These are phyloP conservation scores for Streblospio benedicti DNA, from an alignment of 1,140 invertebrate species.

Conservation along the genomic window DNA sequence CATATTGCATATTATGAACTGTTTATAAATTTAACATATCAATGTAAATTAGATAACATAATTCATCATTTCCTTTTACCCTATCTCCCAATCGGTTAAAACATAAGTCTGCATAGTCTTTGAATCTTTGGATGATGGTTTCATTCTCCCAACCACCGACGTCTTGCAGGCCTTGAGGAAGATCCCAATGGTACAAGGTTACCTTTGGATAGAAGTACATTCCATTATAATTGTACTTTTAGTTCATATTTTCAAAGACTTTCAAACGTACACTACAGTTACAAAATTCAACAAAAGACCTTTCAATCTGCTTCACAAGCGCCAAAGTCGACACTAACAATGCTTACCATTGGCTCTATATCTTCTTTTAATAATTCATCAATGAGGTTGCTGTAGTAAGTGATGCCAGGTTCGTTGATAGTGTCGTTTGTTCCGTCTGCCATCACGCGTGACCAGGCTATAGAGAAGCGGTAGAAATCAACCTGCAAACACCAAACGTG, in stretches of 20 bases:
- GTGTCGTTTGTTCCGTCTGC: constrained; percentile 24
- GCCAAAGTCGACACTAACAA: too few species aligned
- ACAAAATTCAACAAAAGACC: too few species aligned
- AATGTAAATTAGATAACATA: too few species aligned
- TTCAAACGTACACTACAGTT: too few species aligned
- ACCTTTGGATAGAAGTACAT: too few species aligned
- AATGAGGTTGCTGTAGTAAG: constrained; percentile 48
- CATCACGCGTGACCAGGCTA: constrained; percentile 39
- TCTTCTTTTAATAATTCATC: constrained; percentile 53
- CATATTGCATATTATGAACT: too few species aligned
- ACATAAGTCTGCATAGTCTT: constrained; percentile 44
- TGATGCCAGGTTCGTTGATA: constrained; percentile 23
- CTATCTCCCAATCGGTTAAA: constrained; percentile 41
- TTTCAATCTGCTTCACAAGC: too few species aligned
- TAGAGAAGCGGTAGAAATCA: constrained; percentile 37
- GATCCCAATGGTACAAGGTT: constrained; percentile 46
- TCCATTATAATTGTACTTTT: too few species aligned
- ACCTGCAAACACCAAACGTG: too few species aligned
- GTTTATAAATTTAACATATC: too few species aligned
- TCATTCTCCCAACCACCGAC: constrained; percentile 52
- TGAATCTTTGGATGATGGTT: constrained; percentile 52
- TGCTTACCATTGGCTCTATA: constrained; percentile 58
- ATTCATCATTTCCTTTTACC: too few species aligned
- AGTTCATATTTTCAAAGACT: too few species aligned
- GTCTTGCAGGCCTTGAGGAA: constrained; percentile 38